These are phyloP conservation scores for Caenorhabditis sp. DNA, from an alignment of 2,888 invertebrate species.

Conservation along the genomic window DNA sequence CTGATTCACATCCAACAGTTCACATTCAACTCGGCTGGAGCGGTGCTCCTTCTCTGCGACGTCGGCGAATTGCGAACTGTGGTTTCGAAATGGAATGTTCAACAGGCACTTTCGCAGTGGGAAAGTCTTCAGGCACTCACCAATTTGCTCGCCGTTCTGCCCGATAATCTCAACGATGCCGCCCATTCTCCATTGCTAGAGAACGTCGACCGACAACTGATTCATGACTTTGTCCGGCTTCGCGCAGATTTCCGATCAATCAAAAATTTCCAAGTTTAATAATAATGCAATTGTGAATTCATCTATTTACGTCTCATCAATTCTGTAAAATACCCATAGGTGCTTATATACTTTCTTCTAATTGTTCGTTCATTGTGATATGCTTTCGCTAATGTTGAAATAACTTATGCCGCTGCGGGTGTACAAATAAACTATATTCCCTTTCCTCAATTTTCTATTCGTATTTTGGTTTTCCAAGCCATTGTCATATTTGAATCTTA, in stretches of 20 bases:
- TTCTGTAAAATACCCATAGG: background rate
- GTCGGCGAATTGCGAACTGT: constrained; percentile 91
- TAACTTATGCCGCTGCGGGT: constrained; percentile 30
- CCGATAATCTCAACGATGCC: constrained; percentile 97
- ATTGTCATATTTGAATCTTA: background rate
- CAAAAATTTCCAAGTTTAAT: constrained; percentile 54
- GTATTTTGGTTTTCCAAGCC: background rate
- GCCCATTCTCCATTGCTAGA: constrained; percentile 90
- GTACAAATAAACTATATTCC: constrained; percentile 18
- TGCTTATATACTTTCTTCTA: background rate
- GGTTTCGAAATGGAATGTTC: constrained; percentile 66
- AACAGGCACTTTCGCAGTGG: constrained; percentile 56
- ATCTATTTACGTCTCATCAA: background rate
- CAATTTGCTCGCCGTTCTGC: constrained; percentile 94
- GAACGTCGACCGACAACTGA: constrained; percentile 89
- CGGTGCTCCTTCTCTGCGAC: constrained; percentile 98
- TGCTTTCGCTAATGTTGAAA: constrained; percentile 2
- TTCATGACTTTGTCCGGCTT: constrained; percentile 94
- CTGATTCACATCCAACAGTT: constrained; percentile 93
- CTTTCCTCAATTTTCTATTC: background rate
- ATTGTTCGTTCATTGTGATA: constrained; percentile 15
- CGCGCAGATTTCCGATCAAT: constrained; percentile 89
- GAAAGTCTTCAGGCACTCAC: constrained; percentile 91
- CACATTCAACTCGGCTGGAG: constrained; percentile 86
- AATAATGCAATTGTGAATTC: too few species aligned